phyloP scores from a whole-genome alignment of 2,888 invertebrate species.

The Caradrina clavipalpis region DNA sequence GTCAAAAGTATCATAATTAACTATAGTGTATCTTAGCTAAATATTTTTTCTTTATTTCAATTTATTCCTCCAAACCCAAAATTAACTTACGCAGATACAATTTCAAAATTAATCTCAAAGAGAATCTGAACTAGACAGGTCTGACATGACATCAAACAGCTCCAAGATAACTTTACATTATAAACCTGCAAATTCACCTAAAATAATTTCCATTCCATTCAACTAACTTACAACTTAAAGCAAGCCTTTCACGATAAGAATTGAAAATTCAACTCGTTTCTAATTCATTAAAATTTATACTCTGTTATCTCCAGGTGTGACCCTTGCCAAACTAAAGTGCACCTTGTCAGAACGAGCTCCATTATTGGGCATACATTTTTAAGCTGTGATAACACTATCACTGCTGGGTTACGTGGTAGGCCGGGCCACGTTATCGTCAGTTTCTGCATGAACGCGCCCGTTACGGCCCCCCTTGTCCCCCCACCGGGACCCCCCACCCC shows the following conservation, averaged over 20 bases:
- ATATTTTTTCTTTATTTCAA: not conserved
- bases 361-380: slow-evolving; percentile 90
- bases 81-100: not conserved
- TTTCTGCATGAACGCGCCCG: slow-evolving; percentile 90
- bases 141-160: slow-evolving; percentile 38
- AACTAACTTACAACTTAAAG: slow-evolving; percentile 37
- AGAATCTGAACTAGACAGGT: slow-evolving; percentile 35
- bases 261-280: slow-evolving; percentile 52
- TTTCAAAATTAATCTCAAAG: slow-evolving; percentile 38
- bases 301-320: slow-evolving; percentile 67
- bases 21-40: not conserved
- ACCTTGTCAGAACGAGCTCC: slow-evolving; percentile 75
- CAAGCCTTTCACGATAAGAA: slow-evolving; percentile 53
- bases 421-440: slow-evolving; percentile 89
- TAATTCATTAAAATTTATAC: slow-evolving; percentile 46
- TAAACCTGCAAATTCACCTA: slow-evolving; percentile 36
- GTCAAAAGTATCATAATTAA: not conserved
- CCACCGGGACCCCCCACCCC: slow-evolving; percentile 56
- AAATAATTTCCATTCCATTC: slow-evolving; percentile 53
- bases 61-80: not conserved
- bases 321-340: slow-evolving; percentile 70
- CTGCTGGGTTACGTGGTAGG: slow-evolving; percentile 89
- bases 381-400: slow-evolving; percentile 84
- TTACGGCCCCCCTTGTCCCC: slow-evolving; percentile 77
- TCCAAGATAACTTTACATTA: slow-evolving; percentile 38